These are phyloP conservation scores for Nebria salina DNA, from an alignment of 2,888 invertebrate species.

Conservation along the genomic window DNA sequence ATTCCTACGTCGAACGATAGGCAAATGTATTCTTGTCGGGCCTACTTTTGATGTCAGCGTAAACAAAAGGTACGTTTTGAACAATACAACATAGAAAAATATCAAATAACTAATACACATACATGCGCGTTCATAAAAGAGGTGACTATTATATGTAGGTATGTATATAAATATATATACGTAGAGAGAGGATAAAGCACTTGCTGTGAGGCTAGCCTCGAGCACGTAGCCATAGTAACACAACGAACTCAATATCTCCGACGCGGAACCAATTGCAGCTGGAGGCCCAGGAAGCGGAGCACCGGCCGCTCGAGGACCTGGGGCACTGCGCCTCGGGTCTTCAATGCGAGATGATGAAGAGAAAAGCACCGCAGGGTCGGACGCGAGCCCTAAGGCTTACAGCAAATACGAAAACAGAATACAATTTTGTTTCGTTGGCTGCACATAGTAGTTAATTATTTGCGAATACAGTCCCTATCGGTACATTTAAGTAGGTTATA, in stretches of 20 bases:
- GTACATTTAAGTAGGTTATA: not conserved
- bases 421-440: no score
- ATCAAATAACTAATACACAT: not conserved
- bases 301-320: constrained; percentile 51
- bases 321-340: constrained; percentile 50
- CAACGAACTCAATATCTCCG: constrained; percentile 59
- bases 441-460: not conserved
- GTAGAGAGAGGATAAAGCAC: not conserved
- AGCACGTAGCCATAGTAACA: constrained; percentile 57
- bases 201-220: constrained; percentile 49
- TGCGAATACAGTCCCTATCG: not conserved
- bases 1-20: not conserved
- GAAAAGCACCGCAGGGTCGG: constrained; percentile 39
- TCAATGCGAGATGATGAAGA: constrained; percentile 52
- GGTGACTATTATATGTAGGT: not conserved
- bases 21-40: not conserved
- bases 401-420: not conserved
- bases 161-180: not conserved
- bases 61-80: not conserved
- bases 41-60: not conserved
- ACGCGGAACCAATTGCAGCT: constrained; percentile 57
- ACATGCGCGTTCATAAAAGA: not conserved
- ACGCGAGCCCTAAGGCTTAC: not conserved
- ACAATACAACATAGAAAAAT: not conserved
- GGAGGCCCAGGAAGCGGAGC: constrained; percentile 19